These are phyloP conservation scores for Saccostrea cuccullata DNA, from an alignment of 1,140 invertebrate genomes.

Conservation along the genomic window DNA sequence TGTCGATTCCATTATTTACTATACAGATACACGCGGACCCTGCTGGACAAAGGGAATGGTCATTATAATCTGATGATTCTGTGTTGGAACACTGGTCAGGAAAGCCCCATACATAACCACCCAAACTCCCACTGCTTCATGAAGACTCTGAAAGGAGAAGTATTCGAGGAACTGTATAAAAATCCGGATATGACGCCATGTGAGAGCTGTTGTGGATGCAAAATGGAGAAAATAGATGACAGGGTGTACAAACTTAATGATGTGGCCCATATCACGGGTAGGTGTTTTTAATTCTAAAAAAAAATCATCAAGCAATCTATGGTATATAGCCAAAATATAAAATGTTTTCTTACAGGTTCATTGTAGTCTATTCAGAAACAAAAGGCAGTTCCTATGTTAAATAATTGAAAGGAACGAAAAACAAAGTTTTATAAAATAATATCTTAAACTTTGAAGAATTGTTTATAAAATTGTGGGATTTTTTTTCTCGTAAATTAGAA, in stretches of 20 bases:
- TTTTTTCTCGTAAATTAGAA: too few species aligned
- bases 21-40: slow-evolving; percentile 76
- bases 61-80: too few species aligned
- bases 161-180: slow-evolving; percentile 83
- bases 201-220: neutral
- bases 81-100: too few species aligned
- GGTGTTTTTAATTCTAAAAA: too few species aligned
- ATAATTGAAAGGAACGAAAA: too few species aligned
- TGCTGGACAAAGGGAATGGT: slow-evolving; percentile 75
- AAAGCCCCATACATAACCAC: too few species aligned
- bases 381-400: too few species aligned
- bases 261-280: neutral
- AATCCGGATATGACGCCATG: slow-evolving; percentile 4
- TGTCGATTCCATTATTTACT: neutral
- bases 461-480: too few species aligned
- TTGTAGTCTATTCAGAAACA: too few species aligned
- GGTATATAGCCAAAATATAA: neutral
- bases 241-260: neutral
- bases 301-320: neutral
- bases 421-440: too few species aligned
- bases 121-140: too few species aligned
- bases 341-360: neutral
- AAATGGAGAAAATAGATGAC: neutral
- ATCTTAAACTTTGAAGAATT: too few species aligned
- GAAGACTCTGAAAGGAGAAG: slow-evolving; percentile 80